A percentile compares a stretch with the other conserved stretches of the same genome.
Conservation (phyloP, 2,888 invertebrate genomes). For the Euphydryas editha region DNA sequence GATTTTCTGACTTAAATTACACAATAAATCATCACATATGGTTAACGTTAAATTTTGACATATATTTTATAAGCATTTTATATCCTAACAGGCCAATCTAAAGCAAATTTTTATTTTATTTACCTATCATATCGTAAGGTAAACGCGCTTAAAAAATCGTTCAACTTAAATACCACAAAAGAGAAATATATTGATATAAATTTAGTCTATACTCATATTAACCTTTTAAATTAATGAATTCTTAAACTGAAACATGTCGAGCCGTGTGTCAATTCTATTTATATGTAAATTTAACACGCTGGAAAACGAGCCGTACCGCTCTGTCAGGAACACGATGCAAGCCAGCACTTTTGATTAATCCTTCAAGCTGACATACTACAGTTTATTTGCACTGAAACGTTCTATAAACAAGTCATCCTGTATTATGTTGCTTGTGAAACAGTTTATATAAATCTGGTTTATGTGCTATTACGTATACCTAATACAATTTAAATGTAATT, state of each 20-base stretch:
- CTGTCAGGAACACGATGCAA: conserved; percentile 1
- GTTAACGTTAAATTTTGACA: too few relatives aligned
- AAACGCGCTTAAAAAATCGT: too few relatives aligned
- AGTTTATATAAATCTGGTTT: conserved; percentile 2
- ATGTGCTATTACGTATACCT: neutral
- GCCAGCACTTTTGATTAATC: conserved; percentile 16
- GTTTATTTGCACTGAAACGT: conserved; percentile 14
- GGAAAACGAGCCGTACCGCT: conserved; percentile 4
- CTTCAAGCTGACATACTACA: conserved; percentile 17
- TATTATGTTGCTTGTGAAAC: conserved; percentile 8
- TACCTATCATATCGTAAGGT: too few relatives aligned
- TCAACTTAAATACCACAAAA: too few relatives aligned
- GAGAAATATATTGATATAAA: neutral
- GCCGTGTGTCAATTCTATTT: conserved; percentile 13
- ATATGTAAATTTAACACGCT: conserved; percentile 9
- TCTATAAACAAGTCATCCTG: conserved; percentile 19
- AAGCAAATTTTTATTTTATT: too few relatives aligned
- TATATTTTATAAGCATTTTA: too few relatives aligned
- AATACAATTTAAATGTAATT: neutral
- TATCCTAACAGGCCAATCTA: too few relatives aligned
- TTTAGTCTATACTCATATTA: neutral
- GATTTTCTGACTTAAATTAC: too few relatives aligned
- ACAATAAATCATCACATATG: too few relatives aligned
- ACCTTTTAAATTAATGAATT: neutral
- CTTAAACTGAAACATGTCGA: conserved; percentile 4